phyloP scores from a whole-genome alignment of 2,113 vertebrate species.

The Hippocampus mohnikei region DNA sequence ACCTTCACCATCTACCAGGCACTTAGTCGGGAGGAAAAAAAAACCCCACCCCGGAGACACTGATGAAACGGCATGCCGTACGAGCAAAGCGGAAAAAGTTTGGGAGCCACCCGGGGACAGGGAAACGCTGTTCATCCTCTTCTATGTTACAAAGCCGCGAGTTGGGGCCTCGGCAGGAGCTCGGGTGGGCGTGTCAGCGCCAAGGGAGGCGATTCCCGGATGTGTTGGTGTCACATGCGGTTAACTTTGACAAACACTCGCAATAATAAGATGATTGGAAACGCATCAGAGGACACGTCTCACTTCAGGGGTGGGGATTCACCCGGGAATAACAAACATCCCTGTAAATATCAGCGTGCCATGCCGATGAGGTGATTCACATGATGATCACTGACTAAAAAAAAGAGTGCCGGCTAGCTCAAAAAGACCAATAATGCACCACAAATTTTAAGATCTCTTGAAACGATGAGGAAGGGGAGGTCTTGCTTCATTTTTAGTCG shows the following conservation, averaged over 20 bases:
- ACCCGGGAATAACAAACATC: neutral
- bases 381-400: neutral
- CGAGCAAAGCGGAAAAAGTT: slow-evolving; percentile 57
- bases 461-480: too few species aligned
- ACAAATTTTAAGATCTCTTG: too few species aligned
- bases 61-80: slow-evolving; percentile 61
- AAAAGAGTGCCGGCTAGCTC: too few species aligned
- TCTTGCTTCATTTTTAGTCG: too few species aligned
- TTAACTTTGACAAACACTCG: neutral
- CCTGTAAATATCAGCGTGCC: neutral
- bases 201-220: neutral
- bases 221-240: neutral
- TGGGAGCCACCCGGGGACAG: slow-evolving; percentile 25
- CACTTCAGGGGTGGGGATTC: neutral
- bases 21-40: slow-evolving; percentile 57
- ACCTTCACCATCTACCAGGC: slow-evolving; percentile 62
- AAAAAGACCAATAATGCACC: too few species aligned
- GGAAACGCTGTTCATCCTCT: slow-evolving; percentile 56
- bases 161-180: slow-evolving; percentile 32
- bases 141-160: slow-evolving; percentile 61
- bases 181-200: neutral
- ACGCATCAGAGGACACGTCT: neutral
- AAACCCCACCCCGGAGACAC: slow-evolving; percentile 62
- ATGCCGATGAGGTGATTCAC: neutral
- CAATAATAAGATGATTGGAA: slow-evolving; percentile 8